Conservation (phyloP, 2,888 invertebrate genomes). For the Pasiphila rectangulata region DNA sequence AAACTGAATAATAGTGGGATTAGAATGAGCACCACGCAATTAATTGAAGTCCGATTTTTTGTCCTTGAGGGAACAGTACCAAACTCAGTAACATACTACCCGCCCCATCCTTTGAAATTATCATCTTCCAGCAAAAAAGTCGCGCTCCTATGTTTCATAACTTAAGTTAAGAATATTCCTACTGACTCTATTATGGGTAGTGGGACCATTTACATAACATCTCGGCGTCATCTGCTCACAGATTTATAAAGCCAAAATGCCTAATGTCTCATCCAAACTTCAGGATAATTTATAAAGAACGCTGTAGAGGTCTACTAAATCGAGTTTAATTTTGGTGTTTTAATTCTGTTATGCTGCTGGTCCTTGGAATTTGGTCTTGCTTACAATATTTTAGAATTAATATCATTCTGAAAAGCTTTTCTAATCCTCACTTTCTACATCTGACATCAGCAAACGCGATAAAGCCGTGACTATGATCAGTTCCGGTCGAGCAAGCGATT, state of each 20-base stretch:
- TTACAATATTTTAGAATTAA: neutral
- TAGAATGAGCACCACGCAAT: too few species aligned
- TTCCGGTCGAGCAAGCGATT: too few species aligned
- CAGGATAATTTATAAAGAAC: conserved; percentile 3
- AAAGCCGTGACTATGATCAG: too few species aligned
- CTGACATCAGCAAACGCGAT: too few species aligned
- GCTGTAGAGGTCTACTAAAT: neutral
- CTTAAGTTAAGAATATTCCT: conserved; percentile 27
- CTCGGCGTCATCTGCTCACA: conserved; percentile 16
- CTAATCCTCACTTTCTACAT: too few species aligned
- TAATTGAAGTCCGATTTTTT: too few species aligned
- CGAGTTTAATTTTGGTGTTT: neutral
- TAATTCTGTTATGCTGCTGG: neutral
- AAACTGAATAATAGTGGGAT: too few species aligned
- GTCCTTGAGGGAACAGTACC: too few species aligned
- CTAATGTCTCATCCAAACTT: conserved; percentile 15
- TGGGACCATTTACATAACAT: conserved; percentile 16
- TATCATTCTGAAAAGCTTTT: too few species aligned
- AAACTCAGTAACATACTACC: neutral
- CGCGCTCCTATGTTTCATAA: conserved; percentile 11
- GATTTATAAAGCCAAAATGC: conserved; percentile 12
- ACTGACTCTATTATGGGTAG: conserved; percentile 9
- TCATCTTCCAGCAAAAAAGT: conserved; percentile 2
- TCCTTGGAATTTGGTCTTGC: neutral
- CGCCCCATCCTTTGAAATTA: neutral